A percentile compares a stretch with the other conserved stretches of the same genome.
These are phyloP conservation scores for Podocnemis expansa DNA, from an alignment of 2,113 vertebrate genomes.

Conservation along the genomic window DNA sequence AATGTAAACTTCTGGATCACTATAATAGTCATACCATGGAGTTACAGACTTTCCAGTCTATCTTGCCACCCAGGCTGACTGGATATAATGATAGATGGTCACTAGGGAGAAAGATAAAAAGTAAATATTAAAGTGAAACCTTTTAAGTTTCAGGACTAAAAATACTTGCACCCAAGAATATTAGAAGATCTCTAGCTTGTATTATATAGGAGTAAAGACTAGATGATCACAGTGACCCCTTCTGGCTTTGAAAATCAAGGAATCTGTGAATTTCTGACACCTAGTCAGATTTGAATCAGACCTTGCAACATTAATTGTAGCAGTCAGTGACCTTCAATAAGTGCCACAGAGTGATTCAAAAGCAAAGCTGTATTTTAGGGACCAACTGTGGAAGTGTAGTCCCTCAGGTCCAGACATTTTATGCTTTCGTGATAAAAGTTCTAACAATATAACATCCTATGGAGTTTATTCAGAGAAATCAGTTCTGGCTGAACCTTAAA, in stretches of 20 bases:
- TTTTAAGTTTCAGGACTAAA: neutral
- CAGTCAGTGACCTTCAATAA: neutral
- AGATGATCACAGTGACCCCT: constrained; percentile 28
- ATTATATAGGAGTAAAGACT: neutral
- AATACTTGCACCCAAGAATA: neutral
- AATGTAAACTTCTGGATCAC: too few relatives aligned
- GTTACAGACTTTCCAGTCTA: too few relatives aligned
- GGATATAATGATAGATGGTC: too few relatives aligned
- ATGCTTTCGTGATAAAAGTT: neutral
- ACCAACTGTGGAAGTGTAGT: neutral
- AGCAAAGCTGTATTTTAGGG: neutral
- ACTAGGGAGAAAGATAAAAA: neutral
- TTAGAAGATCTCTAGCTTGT: constrained; percentile 1
- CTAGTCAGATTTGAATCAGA: neutral
- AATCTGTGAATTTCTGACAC: too few relatives aligned
- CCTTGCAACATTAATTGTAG: neutral
- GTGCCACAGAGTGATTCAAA: neutral
- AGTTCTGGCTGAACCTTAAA: neutral
- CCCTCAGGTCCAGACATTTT: neutral
- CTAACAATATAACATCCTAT: neutral
- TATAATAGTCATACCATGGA: too few relatives aligned
- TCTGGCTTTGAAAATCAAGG: neutral
- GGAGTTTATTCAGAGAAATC: neutral
- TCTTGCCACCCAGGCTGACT: too few relatives aligned
- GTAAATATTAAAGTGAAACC: neutral